phyloP scores from a whole-genome alignment of 2,797 vertebrate species.

The Mus spretus region DNA sequence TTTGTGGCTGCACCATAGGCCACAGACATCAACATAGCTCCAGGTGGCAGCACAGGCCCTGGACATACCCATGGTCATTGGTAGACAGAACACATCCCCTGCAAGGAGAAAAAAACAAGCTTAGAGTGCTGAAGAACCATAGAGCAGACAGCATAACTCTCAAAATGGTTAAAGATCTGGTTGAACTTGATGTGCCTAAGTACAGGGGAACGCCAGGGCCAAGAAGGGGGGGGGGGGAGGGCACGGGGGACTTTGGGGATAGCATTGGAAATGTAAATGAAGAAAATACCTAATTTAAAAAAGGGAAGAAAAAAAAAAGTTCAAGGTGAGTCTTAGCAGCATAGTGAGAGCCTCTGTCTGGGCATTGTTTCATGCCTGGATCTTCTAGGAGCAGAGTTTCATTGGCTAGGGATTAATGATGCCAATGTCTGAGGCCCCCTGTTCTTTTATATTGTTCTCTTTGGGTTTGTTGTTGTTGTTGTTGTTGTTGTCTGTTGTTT shows the following conservation, averaged over 20 bases:
- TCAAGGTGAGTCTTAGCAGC: neutral
- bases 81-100: neutral
- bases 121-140: neutral
- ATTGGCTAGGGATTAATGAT: neutral
- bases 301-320: neutral
- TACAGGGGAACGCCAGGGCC: no score
- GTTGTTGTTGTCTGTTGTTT: neutral
- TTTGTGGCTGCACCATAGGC: neutral
- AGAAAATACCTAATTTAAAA: no score
- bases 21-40: neutral
- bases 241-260: no score
- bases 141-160: neutral
- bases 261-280: no score
- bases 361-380: no score
- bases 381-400: neutral
- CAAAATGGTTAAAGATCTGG: neutral
- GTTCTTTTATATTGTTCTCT: neutral
- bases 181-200: no score
- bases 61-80: neutral
- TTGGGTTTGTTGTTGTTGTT: no score
- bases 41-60: neutral
- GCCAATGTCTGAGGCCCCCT: accelerated
- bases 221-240: no score
- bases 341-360: neutral
- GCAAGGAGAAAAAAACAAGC: neutral